Base-by-base conservation (phyloP, 2,888 invertebrate species). In the Troides helena region DNA sequence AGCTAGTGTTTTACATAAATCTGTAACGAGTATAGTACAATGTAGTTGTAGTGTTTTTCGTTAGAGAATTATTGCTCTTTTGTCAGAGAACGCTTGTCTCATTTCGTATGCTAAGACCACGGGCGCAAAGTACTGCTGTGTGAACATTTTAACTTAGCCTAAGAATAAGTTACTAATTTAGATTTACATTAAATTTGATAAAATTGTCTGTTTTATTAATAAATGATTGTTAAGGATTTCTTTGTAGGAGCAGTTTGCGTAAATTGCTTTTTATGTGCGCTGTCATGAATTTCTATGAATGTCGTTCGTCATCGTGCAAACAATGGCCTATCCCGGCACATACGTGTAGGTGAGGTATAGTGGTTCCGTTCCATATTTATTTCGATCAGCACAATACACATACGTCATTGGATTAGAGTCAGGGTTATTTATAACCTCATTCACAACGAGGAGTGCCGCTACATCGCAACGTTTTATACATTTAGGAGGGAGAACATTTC, bases 251-350 rank as follows among this genome's bases (percentile, higher is more conserved):
- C 64, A 60, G 59, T 53, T 53, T 23, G 59, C 36, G 61, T 39
- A 68, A 36, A 68, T 65, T 58, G 64, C 62, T 65, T 72, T 61
- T 46, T 67, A 57, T 67, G 67, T 67, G 56, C 23, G 36, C 61
- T 67, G 50, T 61, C 67, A 61, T 67, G 36, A 67, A 53, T 59
- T 59, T 65, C 56, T 50, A 56, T 60, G 66, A 71, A 74, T 69
- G 72, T 67, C 74, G 74, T 74, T 73, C 71, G 71, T 76, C 74
- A 74, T 72, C 56, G 63, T 50, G 68, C 62, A 71, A 69, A 75
- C 73, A 75, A 76, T 72, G 65, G 71, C 61, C 65, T 62, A 71
- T 36, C 68, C 67, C 61, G 67, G 53, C 36, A 21, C 59, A 50
- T 56, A 23, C 60, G 66, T 66, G 62, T 43, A 64, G 65, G 50